Percentiles rank a stretch among this genome's conserved stretches.
Conservation (phyloP, 2,888 invertebrate genomes). For the Hypselothyrea guttata region DNA sequence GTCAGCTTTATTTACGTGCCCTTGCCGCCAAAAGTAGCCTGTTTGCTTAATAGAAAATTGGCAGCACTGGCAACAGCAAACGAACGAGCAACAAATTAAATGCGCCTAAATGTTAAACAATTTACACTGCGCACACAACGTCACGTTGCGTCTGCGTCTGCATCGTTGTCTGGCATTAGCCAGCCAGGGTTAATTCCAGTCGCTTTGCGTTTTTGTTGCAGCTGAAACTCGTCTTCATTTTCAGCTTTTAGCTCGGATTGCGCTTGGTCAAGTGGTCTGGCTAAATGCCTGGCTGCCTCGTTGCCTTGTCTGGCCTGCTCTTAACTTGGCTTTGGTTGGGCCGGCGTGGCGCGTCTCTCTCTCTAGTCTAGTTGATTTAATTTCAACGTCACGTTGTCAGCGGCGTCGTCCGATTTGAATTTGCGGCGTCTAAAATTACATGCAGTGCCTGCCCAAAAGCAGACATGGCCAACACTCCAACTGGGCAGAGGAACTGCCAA, state of each 20-base stretch:
- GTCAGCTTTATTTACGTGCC: no score
- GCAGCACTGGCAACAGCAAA: conserved; percentile 8
- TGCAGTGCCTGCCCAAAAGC: conserved; percentile 36
- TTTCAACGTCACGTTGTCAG: conserved; percentile 74
- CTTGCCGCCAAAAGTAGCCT: no score
- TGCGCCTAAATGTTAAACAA: conserved; percentile 76
- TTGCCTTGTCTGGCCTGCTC: conserved; percentile 17
- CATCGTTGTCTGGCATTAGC: conserved; percentile 53
- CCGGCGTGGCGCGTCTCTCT: conserved; percentile 50
- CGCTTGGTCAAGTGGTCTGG: conserved; percentile 65
- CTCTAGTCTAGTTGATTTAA: conserved; percentile 77
- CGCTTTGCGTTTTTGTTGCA: neutral
- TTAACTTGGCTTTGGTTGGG: no score
- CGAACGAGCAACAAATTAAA: conserved; percentile 68
- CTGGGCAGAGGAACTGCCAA: conserved; percentile 20
- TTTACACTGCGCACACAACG: conserved; percentile 59
- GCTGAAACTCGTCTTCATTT: conserved; percentile 52
- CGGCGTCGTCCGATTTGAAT: conserved; percentile 59
- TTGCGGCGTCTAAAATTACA: conserved; percentile 68
- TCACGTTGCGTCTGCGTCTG: conserved; percentile 20
- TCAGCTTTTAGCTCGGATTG: conserved; percentile 8
- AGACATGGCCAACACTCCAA: conserved; percentile 23
- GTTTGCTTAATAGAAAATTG: no score
- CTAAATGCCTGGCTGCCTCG: conserved; percentile 24
- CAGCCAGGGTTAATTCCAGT: conserved; percentile 47